These are phyloP conservation scores for Seriola dumerili DNA, from an alignment of 2,113 vertebrate species.

Conservation along the genomic window DNA sequence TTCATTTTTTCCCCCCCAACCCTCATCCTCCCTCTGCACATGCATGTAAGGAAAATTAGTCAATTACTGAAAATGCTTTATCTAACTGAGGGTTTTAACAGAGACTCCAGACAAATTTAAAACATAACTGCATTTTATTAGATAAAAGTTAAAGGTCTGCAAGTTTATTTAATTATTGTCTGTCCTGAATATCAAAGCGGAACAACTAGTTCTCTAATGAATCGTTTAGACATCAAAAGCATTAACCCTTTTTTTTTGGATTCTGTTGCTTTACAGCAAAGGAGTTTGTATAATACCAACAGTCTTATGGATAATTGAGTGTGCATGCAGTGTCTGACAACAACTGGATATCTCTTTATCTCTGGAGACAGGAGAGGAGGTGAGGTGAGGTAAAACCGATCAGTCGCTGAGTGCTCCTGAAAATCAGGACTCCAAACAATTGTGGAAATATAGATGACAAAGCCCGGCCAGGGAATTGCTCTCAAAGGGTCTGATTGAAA, in stretches of 20 bases:
- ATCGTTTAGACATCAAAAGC: conserved; percentile 25
- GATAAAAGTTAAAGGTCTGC: conserved; percentile 22
- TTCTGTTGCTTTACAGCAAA: conserved; percentile 5
- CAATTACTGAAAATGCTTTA: conserved; percentile 50
- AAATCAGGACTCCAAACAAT: conserved; percentile 75
- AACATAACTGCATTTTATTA: conserved; percentile 11
- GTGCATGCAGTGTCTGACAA: conserved; percentile 40
- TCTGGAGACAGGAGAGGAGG: conserved; percentile 48
- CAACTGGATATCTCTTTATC: conserved; percentile 44
- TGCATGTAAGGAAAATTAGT: conserved; percentile 43
- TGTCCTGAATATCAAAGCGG: conserved; percentile 14
- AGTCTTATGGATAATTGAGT: conserved; percentile 42
- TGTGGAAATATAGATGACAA: conserved; percentile 75
- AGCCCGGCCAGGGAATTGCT: conserved; percentile 67
- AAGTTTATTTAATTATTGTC: conserved; percentile 10
- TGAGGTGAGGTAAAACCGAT: conserved; percentile 58
- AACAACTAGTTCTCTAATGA: neutral
- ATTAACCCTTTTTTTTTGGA: conserved; percentile 23
- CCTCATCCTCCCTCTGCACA: conserved; percentile 24
- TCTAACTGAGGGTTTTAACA: conserved; percentile 13
- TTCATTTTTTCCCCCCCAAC: neutral
- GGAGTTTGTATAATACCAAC: neutral
- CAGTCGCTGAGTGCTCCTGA: conserved; percentile 60
- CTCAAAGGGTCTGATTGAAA: conserved; percentile 78
- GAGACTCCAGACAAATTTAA: conserved; percentile 5